These are phyloP conservation scores for Zophobas atratus DNA, from an alignment of 1,140 invertebrate species.

Conservation along the genomic window DNA sequence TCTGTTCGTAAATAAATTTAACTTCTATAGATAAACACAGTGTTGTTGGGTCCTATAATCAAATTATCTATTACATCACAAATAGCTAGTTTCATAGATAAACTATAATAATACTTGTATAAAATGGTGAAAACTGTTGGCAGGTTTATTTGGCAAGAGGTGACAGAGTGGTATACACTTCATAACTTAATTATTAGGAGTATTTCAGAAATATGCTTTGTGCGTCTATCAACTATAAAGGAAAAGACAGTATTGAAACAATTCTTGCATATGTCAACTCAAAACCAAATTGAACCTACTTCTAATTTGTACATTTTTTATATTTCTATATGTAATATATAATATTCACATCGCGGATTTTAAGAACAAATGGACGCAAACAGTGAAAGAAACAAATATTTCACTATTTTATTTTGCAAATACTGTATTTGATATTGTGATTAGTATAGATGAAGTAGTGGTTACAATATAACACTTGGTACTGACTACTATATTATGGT, in stretches of 20 bases:
- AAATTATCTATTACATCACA: not conserved
- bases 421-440: too few relatives aligned
- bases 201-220: too few relatives aligned
- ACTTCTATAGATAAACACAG: not conserved
- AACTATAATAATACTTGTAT: not conserved
- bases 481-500: too few relatives aligned
- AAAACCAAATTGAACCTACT: not conserved
- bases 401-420: too few relatives aligned
- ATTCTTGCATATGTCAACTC: too few relatives aligned
- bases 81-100: not conserved
- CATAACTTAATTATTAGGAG: not conserved
- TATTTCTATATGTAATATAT: not conserved
- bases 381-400: too few relatives aligned
- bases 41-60: not conserved
- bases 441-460: too few relatives aligned
- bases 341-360: too few relatives aligned
- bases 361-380: too few relatives aligned
- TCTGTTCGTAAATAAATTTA: not conserved
- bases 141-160: conserved; percentile 14
- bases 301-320: conserved; percentile 12
- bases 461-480: too few relatives aligned
- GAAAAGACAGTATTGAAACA: too few relatives aligned
- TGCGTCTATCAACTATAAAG: too few relatives aligned
- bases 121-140: conserved; percentile 11
- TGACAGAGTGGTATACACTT: not conserved